Evolutionary conservation across 2,888 invertebrate species (phyloP).

Genomic region (Belgica antarctica): DNA sequence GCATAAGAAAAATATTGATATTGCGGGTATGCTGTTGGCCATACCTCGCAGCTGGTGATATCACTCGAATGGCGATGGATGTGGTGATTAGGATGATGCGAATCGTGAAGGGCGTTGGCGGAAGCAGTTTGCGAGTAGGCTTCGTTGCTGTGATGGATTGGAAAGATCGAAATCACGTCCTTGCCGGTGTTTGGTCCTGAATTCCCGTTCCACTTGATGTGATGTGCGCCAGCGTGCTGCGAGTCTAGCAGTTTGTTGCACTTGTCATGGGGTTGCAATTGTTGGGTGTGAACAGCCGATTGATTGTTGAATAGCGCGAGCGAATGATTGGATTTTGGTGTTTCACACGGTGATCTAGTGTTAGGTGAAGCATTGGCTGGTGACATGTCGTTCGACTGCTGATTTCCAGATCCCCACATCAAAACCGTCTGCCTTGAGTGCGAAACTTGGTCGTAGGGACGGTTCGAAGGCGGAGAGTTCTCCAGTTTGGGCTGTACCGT

Average conservation of each 20-base stretch:
- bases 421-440: conserved; percentile 84
- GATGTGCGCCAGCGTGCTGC: conserved; percentile 41
- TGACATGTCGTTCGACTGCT: conserved; percentile 53
- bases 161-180: conserved; percentile 46
- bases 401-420: conserved; percentile 77
- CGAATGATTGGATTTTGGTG: conserved; percentile 54
- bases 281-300: conserved; percentile 27
- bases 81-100: conserved; percentile 45
- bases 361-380: conserved; percentile 43
- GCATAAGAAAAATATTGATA: conserved; percentile 64
- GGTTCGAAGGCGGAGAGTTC: conserved; percentile 48
- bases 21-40: conserved; percentile 60
- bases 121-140: conserved; percentile 50
- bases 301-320: conserved; percentile 46
- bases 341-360: conserved; percentile 53
- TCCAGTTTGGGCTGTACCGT: conserved; percentile 54
- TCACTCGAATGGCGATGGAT: conserved; percentile 44
- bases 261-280: conserved; percentile 47
- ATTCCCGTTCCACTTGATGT: conserved; percentile 47
- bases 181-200: conserved; percentile 28
- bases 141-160: conserved; percentile 44
- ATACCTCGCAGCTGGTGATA: conserved; percentile 61
- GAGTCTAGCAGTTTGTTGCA: conserved; percentile 26
- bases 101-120: conserved; percentile 48
- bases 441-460: conserved; percentile 50